These are phyloP conservation scores for Sinonovacula constricta DNA, from an alignment of 1,140 invertebrate genomes.

Conservation along the genomic window DNA sequence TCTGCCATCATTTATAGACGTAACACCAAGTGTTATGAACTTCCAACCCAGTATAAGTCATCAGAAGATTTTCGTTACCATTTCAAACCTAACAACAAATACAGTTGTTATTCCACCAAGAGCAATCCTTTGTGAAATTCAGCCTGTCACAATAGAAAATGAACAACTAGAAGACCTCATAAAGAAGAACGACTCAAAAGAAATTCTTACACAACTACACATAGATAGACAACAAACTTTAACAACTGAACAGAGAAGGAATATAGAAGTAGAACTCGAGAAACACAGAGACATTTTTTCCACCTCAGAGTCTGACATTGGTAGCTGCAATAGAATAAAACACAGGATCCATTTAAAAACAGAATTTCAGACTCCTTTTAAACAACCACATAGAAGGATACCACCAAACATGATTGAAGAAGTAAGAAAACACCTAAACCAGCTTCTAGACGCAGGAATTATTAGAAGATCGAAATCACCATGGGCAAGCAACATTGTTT, in stretches of 20 bases:
- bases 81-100: conserved; percentile 29
- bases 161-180: too few species aligned
- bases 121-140: conserved; percentile 50
- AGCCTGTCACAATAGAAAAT: conserved; percentile 35
- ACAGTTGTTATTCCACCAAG: conserved; percentile 42
- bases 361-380: conserved; percentile 16
- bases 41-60: conserved; percentile 15
- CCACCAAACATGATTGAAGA: too few species aligned
- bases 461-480: too few species aligned
- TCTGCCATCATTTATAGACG: conserved; percentile 26
- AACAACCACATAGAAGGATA: conserved; percentile 32
- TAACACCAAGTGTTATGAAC: neutral
- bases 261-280: too few species aligned
- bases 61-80: too few species aligned
- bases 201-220: too few species aligned
- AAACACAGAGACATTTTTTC: conserved; percentile 23
- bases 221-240: too few species aligned
- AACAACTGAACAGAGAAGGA: too few species aligned
- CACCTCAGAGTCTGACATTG: conserved; percentile 15
- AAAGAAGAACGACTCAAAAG: too few species aligned
- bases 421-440: too few species aligned
- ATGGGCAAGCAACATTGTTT: too few species aligned
- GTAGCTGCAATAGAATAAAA: conserved; percentile 5
- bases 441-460: too few species aligned
- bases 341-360: conserved; percentile 14